Percentiles rank a stretch among this genome's conserved stretches.
These are phyloP conservation scores for Coremacera marginata DNA, from an alignment of 2,888 invertebrate species.

Conservation along the genomic window DNA sequence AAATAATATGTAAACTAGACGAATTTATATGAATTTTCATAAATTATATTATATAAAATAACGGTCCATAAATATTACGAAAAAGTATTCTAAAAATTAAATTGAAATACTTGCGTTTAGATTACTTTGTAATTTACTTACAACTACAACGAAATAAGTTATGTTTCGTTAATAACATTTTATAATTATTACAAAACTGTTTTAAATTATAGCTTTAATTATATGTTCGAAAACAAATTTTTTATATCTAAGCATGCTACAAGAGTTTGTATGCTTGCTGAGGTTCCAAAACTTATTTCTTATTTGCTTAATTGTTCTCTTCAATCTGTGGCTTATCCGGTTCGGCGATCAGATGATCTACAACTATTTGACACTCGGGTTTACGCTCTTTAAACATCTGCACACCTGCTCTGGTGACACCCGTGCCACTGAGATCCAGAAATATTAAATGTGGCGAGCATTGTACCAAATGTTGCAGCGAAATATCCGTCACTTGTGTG, in stretches of 20 bases:
- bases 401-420: conserved; percentile 75
- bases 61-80: too few relatives aligned
- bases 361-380: conserved; percentile 73
- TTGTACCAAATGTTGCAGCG: conserved; percentile 74
- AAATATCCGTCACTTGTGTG: conserved; percentile 74
- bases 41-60: too few relatives aligned
- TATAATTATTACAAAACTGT: neutral
- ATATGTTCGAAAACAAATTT: neutral
- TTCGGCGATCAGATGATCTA: conserved; percentile 55
- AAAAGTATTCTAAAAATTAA: neutral
- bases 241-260: neutral
- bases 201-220: too few relatives aligned
- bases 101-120: too few relatives aligned
- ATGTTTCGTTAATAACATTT: neutral
- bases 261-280: neutral
- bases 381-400: conserved; percentile 73
- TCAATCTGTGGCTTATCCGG: neutral
- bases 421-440: conserved; percentile 78
- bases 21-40: neutral
- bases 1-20: neutral
- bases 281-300: neutral
- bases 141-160: neutral
- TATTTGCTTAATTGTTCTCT: neutral
- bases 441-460: conserved; percentile 73
- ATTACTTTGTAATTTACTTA: too few relatives aligned